Evolutionary conservation across 2,888 invertebrate genomes (phyloP), one percentile per base, ranked within the genome.

Genomic region (Lymantria dispar): DNA sequence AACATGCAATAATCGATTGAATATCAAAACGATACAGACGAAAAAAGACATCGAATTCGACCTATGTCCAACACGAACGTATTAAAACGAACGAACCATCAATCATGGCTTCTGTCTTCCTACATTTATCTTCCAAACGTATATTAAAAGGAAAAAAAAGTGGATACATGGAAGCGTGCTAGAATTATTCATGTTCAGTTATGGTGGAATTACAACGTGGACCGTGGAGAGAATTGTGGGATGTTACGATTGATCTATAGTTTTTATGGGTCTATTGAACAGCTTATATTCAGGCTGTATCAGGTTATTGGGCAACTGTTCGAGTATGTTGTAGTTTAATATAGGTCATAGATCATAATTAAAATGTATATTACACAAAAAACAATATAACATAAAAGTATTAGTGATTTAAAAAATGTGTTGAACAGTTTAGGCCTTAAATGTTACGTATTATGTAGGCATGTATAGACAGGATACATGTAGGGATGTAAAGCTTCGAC

Each of bases 61-160:
- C 68, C 68, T 65, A 50, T 60, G 65, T 56, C 61, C 67, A 56
- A 75, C 76, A 78, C 80, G 74, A 74, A 79, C 47, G 52, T 43
- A 48, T 48, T 48, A 52, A 85, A 78, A 74, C 77, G 70, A 65
- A 52, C 50, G 37, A 43, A 64, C 78, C 72, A 88, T 87, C 86
- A 83, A 87, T 88, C 87, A 87, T 54, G 45, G 41, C 45, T 76
- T 74, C 70, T 83, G 86, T 86, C 85, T 85, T 82, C 69, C 75
- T 71, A 80, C 83, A 87, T 88, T 86, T 85, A 87, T 87, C 87
- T 84, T 80, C 76, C 48, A 54, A 66, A 63, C 81, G 81, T 80
- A 84, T 85, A 85, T 86, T 85, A 86, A 85, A 81, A 79, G 78
- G 80, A 80, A 80, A 48, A 80, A 80, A 48, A 73, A 70, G 69